Base-by-base conservation (phyloP, 2,888 invertebrate genomes). In the Pogonocherus hispidulus region DNA sequence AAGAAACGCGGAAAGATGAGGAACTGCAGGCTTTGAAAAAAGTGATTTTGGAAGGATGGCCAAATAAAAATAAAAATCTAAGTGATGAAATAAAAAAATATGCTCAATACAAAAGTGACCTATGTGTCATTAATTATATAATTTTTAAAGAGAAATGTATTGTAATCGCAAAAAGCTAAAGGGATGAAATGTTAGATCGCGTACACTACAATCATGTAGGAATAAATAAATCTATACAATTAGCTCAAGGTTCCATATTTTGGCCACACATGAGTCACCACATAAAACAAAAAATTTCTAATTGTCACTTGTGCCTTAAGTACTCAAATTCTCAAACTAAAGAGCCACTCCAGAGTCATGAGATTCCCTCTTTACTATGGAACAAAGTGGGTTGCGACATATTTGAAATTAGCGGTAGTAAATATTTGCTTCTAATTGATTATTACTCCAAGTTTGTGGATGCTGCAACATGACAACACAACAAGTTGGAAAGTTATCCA, bases 361-460 rank as follows among this genome's bases (percentile, higher is more conserved):
- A 63, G 20, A 66, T 73, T 9, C 14, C 37, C 18, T 63, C 63
- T 22, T 4, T 27, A 22, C 70, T 66, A 16, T 71, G 54, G 51
- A n/a, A 56, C 5, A 66, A 68, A 49, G 27, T 72, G 27, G 68
- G 44, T n/a, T 22, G 35, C 27, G 70, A 72, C 56, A 11, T 69
- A 23, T 69, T 69, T 67, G 44, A 64, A 52, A 18, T 59, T 18
- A 47, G 20, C 14, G 54, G 16, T 16, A 22, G 57, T 19, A 62
- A 32, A 62, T 60, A 63, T 56, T 23, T 35, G 1, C 14, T 67
- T 23, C 9, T 69, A 51, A 19, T 66, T 23, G 51, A 71, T 51
- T 67, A 67, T 52, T 71, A 67, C 19, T 56, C 63, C 18, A 69
- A 71, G 52, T 71, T 59, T 68, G 44, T 71, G 1, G 68, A 73